Conservation (phyloP, 2,888 invertebrate species). For the Opisthograptis luteolata region DNA sequence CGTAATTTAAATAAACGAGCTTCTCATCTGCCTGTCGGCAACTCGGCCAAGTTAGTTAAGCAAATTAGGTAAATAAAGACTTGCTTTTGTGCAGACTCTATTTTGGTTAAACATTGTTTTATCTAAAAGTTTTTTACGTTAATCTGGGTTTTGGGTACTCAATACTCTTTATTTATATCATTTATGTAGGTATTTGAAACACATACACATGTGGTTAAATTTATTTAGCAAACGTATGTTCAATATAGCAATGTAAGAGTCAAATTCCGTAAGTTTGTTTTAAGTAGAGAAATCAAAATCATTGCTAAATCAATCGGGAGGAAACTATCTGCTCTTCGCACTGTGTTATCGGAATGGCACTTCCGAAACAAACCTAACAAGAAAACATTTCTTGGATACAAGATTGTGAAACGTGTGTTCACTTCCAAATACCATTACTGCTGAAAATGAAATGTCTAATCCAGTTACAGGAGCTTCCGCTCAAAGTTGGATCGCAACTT, state of each 20-base stretch:
- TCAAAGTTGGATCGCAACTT: conserved; percentile 21
- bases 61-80: conserved; percentile 42
- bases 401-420: conserved; percentile 34
- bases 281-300: too few relatives aligned
- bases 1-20: conserved; percentile 48
- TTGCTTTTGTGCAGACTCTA: conserved; percentile 33
- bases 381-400: conserved; percentile 34
- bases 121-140: neutral
- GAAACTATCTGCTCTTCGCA: neutral
- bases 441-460: conserved; percentile 40
- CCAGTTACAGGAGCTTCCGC: conserved; percentile 29
- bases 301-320: neutral
- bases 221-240: too few relatives aligned
- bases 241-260: too few relatives aligned
- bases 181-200: too few relatives aligned
- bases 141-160: neutral
- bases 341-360: neutral
- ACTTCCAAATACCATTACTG: conserved; percentile 45
- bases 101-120: conserved; percentile 32
- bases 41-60: conserved; percentile 43
- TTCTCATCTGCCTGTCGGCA: conserved; percentile 37
- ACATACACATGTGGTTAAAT: too few relatives aligned
- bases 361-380: conserved; percentile 29
- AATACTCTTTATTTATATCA: too few relatives aligned
- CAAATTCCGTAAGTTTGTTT: too few relatives aligned